Percentiles rank a stretch among this genome's conserved stretches.
Conservation (phyloP, 2,888 invertebrate species). For the Trissoscelio sp. region DNA sequence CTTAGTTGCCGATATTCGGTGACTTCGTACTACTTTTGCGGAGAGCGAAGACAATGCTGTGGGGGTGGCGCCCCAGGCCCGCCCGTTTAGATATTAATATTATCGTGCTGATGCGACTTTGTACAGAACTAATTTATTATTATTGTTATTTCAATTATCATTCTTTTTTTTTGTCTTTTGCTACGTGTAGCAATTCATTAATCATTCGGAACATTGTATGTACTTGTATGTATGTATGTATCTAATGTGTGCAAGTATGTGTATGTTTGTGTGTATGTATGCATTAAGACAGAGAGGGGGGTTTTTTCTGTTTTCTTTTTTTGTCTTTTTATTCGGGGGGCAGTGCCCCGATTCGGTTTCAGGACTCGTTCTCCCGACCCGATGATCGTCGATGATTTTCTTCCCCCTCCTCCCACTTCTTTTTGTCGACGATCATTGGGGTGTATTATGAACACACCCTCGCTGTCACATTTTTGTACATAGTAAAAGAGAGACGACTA, state of each 20-base stretch:
- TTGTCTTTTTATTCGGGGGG: not conserved
- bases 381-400: constrained; percentile 17
- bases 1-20: constrained; percentile 43
- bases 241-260: constrained; percentile 42
- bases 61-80: constrained; percentile 72
- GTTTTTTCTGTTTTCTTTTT: not conserved
- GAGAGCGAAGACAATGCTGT: constrained; percentile 75
- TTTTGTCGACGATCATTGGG: constrained; percentile 22
- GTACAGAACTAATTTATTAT: constrained; percentile 84
- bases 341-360: not conserved
- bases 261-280: too few relatives aligned
- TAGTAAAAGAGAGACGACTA: constrained; percentile 11
- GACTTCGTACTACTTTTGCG: constrained; percentile 23
- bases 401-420: too few relatives aligned
- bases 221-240: constrained; percentile 74
- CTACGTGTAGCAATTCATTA: constrained; percentile 76
- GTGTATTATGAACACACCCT: too few relatives aligned
- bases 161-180: constrained; percentile 80
- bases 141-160: constrained; percentile 48
- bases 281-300: not conserved
- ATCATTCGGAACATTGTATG: constrained; percentile 77
- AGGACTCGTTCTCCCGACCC: constrained; percentile 11
- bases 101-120: constrained; percentile 80
- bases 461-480: too few relatives aligned
- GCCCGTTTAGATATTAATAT: constrained; percentile 79